Evolutionary conservation across 2,888 invertebrate genomes (phyloP).

Genomic region (Drosophila setosimentum): DNA sequence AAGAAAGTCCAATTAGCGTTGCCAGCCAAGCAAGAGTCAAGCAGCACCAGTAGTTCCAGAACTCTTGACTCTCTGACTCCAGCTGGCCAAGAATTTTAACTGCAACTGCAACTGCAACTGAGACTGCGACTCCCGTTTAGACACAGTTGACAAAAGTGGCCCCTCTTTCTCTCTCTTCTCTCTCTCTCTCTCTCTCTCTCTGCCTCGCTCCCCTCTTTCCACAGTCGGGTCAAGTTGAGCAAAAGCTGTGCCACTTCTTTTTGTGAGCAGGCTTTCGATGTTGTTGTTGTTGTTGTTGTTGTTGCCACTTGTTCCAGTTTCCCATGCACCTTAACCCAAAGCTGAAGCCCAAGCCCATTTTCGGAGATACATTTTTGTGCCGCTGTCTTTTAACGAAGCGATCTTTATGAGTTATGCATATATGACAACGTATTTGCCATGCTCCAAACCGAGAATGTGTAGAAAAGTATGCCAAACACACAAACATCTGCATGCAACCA

Average conservation of each 20-base stretch:
- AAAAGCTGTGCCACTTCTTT: constrained; percentile 67
- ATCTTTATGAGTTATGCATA: constrained; percentile 77
- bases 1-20: constrained; percentile 75
- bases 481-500: constrained; percentile 20
- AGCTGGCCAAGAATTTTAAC: constrained; percentile 37
- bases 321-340: constrained; percentile 78
- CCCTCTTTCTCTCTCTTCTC: constrained; percentile 3
- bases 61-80: constrained; percentile 28
- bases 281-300: constrained; percentile 50
- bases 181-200: constrained; percentile 12
- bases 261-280: constrained; percentile 57
- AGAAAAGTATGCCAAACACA: constrained; percentile 71
- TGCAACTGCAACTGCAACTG: constrained; percentile 27
- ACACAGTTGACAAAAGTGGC: constrained; percentile 65
- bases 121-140: constrained; percentile 36
- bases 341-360: constrained; percentile 58
- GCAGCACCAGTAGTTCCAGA: constrained; percentile 37
- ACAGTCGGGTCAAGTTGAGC: constrained; percentile 70
- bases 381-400: constrained; percentile 55
- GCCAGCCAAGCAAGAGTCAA: constrained; percentile 7
- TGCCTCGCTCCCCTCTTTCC: constrained; percentile 1
- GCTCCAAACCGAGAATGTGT: constrained; percentile 15
- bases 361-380: constrained; percentile 45
- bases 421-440: constrained; percentile 63
- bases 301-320: constrained; percentile 78